Evolutionary conservation across 2,888 invertebrate genomes (phyloP).

Genomic region (Phytoseiulus persimilis): DNA sequence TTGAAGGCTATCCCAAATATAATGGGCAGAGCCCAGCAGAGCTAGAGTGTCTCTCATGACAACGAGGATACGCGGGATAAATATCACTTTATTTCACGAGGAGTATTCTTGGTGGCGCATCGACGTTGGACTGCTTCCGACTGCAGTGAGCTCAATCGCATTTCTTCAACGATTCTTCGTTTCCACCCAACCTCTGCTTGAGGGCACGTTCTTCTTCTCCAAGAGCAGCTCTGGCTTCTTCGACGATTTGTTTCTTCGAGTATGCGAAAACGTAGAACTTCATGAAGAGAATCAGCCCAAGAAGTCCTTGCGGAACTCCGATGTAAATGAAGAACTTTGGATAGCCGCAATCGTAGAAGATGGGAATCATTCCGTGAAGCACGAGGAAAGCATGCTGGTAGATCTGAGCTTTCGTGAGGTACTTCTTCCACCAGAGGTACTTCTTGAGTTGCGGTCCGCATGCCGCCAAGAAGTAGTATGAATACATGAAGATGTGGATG

Average conservation of each 20-base stretch:
- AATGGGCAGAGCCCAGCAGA: no score
- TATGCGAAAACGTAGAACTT: slow-evolving; percentile 11
- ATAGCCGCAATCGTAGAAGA: slow-evolving; percentile 36
- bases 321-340: slow-evolving; percentile 33
- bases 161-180: background rate
- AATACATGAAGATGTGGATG: slow-evolving; percentile 32
- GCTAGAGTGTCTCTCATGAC: no score
- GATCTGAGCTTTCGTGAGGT: slow-evolving; percentile 32
- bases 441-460: background rate
- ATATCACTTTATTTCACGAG: no score
- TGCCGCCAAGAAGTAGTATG: slow-evolving; percentile 11
- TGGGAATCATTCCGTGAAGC: slow-evolving; percentile 26
- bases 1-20: no score
- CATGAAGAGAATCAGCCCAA: slow-evolving; percentile 12
- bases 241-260: background rate
- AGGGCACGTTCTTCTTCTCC: background rate
- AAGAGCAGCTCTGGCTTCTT: background rate
- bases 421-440: slow-evolving; percentile 37
- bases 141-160: background rate
- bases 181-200: background rate
- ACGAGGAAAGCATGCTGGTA: slow-evolving; percentile 32
- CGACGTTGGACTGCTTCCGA: background rate
- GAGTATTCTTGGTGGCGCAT: background rate
- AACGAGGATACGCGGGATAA: no score
- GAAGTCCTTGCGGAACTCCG: slow-evolving; percentile 10